Evolutionary conservation across 2,888 invertebrate species (phyloP), one percentile per base, ranked within the genome.

Genomic region (Spisula subtruncata): DNA sequence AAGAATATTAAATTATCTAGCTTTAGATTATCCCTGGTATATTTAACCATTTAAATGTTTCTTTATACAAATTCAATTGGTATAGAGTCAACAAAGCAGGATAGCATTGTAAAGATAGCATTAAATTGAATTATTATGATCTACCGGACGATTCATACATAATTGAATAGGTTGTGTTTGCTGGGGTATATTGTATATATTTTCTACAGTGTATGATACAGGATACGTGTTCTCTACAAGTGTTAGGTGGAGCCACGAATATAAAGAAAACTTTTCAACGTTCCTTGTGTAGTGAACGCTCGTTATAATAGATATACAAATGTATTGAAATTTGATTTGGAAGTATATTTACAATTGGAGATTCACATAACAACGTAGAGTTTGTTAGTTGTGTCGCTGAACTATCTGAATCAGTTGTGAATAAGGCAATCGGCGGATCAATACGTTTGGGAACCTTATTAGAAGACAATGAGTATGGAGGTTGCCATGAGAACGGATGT

Each of bases 401-500:
- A 60, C 0, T 4, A 14, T 16, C 4, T 8, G 35, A 6, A 18
- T 12, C 35, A 2, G 25, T 71, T 75, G 35, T 35, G n/a, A 60
- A 60, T 25, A n/a, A 6, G n/a, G 8, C 6, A 14, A 32, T 12
- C 25, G 6, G 60, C 25, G 18, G 60, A 60, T 14, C n/a, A 25
- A n/a, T 60, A 18, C 4, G 1, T 60, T 60, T 60, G n/a, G n/a
- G 10, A 8, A 56, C 1, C 16, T 20, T 41, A 41, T 41, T 8
- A 71, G 1, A 71, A 25, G n/a, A 81, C 48, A 32, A 48, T 75
- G 14, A 86, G 32, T 25, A 94, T 93, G 93, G 94, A 94, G 60
- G 84, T 94, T 18, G 92, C 92, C n/a, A 90, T 92, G 88, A 29
- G 91, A 71, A 84, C 85, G n/a, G 93, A 92, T 79, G 90, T 89